These are phyloP conservation scores for Alcedo atthis DNA, from an alignment of 2,797 vertebrate species.

Conservation along the genomic window DNA sequence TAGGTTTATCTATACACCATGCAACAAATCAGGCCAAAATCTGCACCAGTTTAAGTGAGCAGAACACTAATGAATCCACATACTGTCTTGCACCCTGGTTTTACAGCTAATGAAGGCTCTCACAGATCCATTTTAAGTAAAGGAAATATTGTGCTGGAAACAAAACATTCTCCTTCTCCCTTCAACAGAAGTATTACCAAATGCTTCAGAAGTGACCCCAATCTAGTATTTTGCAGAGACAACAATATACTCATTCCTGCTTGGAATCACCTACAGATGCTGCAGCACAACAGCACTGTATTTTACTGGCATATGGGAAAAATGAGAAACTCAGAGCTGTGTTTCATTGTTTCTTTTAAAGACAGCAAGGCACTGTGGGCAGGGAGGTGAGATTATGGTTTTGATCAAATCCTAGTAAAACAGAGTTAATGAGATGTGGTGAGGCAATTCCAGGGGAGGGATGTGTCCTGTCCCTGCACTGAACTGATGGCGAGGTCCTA, in stretches of 20 bases:
- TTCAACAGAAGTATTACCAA: neutral
- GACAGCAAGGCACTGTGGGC: neutral
- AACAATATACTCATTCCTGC: neutral
- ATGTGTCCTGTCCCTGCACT: neutral
- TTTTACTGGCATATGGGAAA: neutral
- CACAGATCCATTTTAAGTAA: neutral
- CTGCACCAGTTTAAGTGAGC: neutral
- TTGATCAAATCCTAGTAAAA: neutral
- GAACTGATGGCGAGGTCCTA: neutral
- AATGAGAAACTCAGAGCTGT: neutral
- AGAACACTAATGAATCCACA: neutral
- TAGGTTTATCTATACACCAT: neutral
- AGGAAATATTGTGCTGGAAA: neutral
- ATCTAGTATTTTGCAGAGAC: neutral
- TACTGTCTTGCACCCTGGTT: neutral
- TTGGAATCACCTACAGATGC: neutral
- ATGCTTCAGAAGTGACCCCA: neutral
- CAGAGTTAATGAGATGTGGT: neutral
- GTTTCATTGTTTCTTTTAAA: neutral
- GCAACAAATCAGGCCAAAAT: neutral
- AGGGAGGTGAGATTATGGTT: neutral
- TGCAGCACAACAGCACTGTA: neutral
- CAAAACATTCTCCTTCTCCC: neutral
- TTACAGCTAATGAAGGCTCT: neutral
- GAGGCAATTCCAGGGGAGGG: neutral